Percentiles rank a stretch among this genome's conserved stretches.
Evolutionary conservation across 2,797 vertebrate genomes (phyloP).

Genomic region (Parauchenoglanis punctatus): DNA sequence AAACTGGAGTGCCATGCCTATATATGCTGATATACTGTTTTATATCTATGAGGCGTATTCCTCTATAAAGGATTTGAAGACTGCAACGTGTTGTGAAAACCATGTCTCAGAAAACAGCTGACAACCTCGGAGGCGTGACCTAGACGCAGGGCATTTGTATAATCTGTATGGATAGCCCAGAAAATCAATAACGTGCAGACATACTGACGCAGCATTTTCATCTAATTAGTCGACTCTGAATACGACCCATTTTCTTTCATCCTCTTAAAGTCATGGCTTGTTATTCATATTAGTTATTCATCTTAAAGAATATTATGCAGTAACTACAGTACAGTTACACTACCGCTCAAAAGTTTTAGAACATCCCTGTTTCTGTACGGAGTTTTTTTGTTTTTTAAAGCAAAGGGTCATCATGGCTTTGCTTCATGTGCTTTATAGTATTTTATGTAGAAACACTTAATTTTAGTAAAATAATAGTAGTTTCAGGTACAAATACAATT

Average conservation of each 20-base stretch:
- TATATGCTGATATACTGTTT: too few species aligned
- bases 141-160: background rate
- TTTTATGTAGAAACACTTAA: too few species aligned
- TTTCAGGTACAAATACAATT: too few species aligned
- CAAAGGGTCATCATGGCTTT: too few species aligned
- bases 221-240: background rate
- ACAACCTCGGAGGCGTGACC: background rate
- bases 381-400: too few species aligned
- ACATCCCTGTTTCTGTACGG: too few species aligned
- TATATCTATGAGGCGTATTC: too few species aligned
- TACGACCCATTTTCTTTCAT: background rate
- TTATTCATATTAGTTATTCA: background rate
- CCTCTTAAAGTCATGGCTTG: background rate
- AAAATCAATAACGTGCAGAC: conserved; percentile 1
- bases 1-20: background rate
- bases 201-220: background rate
- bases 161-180: background rate
- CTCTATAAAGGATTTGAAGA: background rate
- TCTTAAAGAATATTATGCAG: background rate
- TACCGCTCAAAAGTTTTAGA: too few species aligned
- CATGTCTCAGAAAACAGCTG: background rate
- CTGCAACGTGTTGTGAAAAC: background rate
- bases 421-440: too few species aligned
- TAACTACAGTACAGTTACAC: background rate
- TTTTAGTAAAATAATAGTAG: too few species aligned